Percentiles rank a stretch among this genome's conserved stretches.
Evolutionary conservation across 2,888 invertebrate genomes (phyloP).

Genomic region (Matsumyia berberina): DNA sequence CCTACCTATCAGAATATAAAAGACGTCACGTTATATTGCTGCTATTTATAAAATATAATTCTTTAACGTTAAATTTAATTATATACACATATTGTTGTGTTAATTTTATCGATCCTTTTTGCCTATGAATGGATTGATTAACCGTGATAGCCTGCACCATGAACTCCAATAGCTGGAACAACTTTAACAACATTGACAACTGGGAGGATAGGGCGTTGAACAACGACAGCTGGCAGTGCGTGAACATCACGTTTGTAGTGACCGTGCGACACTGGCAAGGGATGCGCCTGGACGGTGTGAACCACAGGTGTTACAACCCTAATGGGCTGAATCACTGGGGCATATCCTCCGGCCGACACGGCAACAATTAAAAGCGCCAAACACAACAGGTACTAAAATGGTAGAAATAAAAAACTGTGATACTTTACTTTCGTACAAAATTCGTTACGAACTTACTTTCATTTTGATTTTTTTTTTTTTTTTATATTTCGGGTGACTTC

Average conservation of each 20-base stretch:
- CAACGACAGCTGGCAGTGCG: background rate
- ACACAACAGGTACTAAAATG: slow-evolving; percentile 18
- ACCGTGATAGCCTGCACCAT: background rate
- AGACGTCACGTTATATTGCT: background rate
- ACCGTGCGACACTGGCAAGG: background rate
- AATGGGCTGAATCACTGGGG: background rate
- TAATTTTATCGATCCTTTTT: background rate
- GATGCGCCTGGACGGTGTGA: too few species aligned
- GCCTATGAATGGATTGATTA: background rate
- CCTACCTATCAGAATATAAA: background rate
- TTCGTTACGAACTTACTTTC: slow-evolving; percentile 32
- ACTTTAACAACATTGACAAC: background rate
- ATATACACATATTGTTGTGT: background rate
- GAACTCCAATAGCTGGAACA: background rate
- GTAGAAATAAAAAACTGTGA: background rate
- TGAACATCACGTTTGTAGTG: too few species aligned
- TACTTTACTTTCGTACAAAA: background rate
- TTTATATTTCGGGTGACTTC: slow-evolving; percentile 1
- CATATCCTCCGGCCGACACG: slow-evolving; percentile 9
- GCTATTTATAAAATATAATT: slow-evolving; percentile 4
- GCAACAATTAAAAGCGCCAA: slow-evolving; percentile 18
- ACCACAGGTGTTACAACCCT: background rate
- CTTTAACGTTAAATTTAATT: background rate
- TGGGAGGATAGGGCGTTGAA: too few species aligned
- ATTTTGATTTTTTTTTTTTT: slow-evolving; percentile 18